Evolutionary conservation across 1,140 invertebrate genomes (phyloP).

Genomic region (Cydia amplana): DNA sequence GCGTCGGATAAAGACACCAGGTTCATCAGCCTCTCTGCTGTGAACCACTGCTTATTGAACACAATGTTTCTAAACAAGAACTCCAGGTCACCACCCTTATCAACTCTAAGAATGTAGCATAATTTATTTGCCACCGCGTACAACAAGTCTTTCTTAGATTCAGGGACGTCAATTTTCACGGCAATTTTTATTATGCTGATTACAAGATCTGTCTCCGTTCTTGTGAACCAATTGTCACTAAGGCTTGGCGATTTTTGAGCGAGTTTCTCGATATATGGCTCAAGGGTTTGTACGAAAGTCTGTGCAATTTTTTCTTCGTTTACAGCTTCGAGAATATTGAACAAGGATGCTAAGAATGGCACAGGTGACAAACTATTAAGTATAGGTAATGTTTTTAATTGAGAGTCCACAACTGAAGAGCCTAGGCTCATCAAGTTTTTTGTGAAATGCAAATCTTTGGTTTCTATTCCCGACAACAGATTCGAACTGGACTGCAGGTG

Average conservation of each 20-base stretch:
- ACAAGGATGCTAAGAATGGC: slow-evolving; percentile 74
- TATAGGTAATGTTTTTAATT: slow-evolving; percentile 77
- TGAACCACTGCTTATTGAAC: slow-evolving; percentile 80
- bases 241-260: slow-evolving; percentile 64
- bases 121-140: slow-evolving; percentile 79
- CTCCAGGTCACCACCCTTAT: slow-evolving; percentile 74
- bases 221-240: slow-evolving; percentile 80
- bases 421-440: slow-evolving; percentile 71
- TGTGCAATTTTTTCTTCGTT: slow-evolving; percentile 49
- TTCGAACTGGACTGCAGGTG: slow-evolving; percentile 67
- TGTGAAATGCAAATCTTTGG: slow-evolving; percentile 65
- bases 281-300: slow-evolving; percentile 48
- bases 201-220: slow-evolving; percentile 79
- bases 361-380: slow-evolving; percentile 76
- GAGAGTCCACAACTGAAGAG: slow-evolving; percentile 66
- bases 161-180: slow-evolving; percentile 49
- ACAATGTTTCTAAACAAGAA: slow-evolving; percentile 78
- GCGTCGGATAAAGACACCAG: slow-evolving; percentile 74
- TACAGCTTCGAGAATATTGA: slow-evolving; percentile 55
- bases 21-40: slow-evolving; percentile 76
- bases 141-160: slow-evolving; percentile 70
- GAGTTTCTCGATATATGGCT: slow-evolving; percentile 57
- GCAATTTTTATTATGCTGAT: slow-evolving; percentile 75
- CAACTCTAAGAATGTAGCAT: slow-evolving; percentile 76
- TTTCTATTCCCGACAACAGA: slow-evolving; percentile 73